Conservation (phyloP, 1,140 invertebrate species). For the Battus philenor region DNA sequence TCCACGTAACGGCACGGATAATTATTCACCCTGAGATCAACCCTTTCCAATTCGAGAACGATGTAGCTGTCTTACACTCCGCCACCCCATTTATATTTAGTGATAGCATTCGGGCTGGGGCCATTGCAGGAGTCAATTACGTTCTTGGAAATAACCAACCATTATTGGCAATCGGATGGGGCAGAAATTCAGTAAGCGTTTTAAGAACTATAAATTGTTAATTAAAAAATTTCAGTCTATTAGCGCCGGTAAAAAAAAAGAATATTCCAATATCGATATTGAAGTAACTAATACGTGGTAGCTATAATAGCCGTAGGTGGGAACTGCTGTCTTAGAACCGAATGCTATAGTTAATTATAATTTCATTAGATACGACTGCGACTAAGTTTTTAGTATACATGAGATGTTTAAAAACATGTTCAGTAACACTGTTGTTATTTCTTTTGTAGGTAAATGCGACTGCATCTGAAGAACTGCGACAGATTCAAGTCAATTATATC, state of each 20-base stretch:
- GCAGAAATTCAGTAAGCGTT: conserved; percentile 30
- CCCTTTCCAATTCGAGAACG: conserved; percentile 74
- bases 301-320: no score
- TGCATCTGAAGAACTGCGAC: conserved; percentile 29
- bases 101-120: conserved; percentile 15
- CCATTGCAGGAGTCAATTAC: conserved; percentile 33
- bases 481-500: conserved; percentile 30
- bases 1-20: conserved; percentile 27
- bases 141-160: conserved; percentile 25
- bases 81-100: conserved; percentile 42
- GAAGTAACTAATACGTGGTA: no score
- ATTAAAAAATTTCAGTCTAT: not conserved
- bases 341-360: no score
- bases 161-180: conserved; percentile 36
- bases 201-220: not conserved
- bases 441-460: conserved; percentile 20
- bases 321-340: no score
- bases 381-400: no score
- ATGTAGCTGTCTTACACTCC: conserved; percentile 70
- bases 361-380: no score
- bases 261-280: no score
- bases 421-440: conserved; percentile 3
- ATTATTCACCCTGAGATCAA: conserved; percentile 75
- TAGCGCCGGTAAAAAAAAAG: no score
- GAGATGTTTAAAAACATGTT: no score